Conservation (phyloP, 2,113 vertebrate species). For the Oreochromis tanganicae region DNA sequence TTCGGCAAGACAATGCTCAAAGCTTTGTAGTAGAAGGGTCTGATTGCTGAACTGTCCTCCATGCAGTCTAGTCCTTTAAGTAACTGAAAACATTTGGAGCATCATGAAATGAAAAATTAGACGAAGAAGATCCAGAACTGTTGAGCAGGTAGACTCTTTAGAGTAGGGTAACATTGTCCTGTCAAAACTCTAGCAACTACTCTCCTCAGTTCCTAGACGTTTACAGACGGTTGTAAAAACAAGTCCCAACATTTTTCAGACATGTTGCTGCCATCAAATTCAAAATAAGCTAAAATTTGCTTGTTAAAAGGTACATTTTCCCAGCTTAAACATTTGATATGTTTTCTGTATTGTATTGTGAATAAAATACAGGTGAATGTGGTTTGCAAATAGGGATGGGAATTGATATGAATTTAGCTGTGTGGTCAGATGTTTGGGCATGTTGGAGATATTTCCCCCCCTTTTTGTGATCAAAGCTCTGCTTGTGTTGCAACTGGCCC, state of each 20-base stretch:
- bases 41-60: background rate
- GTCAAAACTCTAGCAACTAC: background rate
- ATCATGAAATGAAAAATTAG: background rate
- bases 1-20: background rate
- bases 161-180: background rate
- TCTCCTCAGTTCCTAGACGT: background rate
- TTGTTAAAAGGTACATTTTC: background rate
- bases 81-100: background rate
- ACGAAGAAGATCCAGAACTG: background rate
- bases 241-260: background rate
- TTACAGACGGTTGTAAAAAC: background rate
- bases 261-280: background rate
- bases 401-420: background rate
- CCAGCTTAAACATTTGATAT: background rate
- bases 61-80: background rate
- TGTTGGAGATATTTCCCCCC: background rate
- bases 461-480: background rate
- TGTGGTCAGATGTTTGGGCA: background rate
- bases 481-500: background rate
- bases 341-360: background rate
- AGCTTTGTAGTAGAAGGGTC: background rate
- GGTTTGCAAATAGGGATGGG: background rate
- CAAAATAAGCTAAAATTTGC: background rate
- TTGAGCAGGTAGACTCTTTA: background rate
- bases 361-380: background rate